These are phyloP conservation scores for Notechis scutatus DNA, from an alignment of 2,113 vertebrate genomes.

Conservation along the genomic window DNA sequence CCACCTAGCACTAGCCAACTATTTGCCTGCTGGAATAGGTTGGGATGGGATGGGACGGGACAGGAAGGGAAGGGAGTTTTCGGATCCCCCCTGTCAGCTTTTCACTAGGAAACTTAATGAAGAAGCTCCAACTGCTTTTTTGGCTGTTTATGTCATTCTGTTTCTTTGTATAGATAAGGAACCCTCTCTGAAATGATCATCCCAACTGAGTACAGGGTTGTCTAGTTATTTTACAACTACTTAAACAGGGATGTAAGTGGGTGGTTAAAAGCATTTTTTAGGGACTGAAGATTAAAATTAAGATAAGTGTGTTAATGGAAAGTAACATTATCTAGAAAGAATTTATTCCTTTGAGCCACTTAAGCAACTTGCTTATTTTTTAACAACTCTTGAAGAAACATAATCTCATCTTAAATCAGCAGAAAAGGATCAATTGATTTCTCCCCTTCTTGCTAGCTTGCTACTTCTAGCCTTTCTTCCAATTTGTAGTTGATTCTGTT, in stretches of 20 bases:
- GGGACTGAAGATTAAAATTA: neutral
- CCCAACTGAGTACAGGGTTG: no score
- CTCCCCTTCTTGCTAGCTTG: neutral
- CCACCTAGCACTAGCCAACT: no score
- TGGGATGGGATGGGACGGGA: no score
- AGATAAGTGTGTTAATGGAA: neutral
- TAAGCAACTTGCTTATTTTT: neutral
- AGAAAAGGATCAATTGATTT: neutral
- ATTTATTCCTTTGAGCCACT: neutral
- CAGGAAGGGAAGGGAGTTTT: no score
- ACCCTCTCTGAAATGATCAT: no score
- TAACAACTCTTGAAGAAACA: neutral
- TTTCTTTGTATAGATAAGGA: no score
- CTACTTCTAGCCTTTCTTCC: neutral
- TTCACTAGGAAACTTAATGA: no score
- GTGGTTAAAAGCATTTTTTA: constrained; percentile 2
- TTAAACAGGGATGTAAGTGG: neutral
- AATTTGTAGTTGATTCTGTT: neutral
- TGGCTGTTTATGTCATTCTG: no score
- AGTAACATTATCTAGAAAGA: neutral
- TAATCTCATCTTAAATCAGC: neutral
- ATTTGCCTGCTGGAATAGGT: no score
- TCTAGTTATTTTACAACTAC: neutral
- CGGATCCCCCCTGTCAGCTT: no score
- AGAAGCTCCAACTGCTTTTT: no score